phyloP scores from a whole-genome alignment of 2,888 invertebrate species.

The Nasonia oneida region DNA sequence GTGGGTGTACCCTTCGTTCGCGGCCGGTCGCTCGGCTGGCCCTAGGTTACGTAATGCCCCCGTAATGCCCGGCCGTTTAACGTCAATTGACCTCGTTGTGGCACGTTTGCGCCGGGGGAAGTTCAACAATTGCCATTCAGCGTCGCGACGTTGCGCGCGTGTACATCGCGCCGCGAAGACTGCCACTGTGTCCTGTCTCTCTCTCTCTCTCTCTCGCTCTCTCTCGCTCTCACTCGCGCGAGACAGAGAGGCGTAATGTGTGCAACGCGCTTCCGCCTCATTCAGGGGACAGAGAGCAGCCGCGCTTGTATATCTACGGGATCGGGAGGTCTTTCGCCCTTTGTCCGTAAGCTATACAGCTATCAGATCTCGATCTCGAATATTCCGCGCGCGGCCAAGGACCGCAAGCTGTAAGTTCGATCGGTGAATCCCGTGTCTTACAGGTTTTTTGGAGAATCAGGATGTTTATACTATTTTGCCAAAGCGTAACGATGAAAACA shows the following conservation, averaged over 20 bases:
- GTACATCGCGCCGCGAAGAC: slow-evolving; percentile 8
- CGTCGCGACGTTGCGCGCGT: slow-evolving; percentile 64
- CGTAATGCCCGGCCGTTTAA: slow-evolving; percentile 77
- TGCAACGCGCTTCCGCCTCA: slow-evolving; percentile 66
- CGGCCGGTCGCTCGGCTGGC: slow-evolving; percentile 69
- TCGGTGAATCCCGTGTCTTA: no score
- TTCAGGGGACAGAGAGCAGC: slow-evolving; percentile 42
- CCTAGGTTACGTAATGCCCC: slow-evolving; percentile 77
- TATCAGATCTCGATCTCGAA: background rate
- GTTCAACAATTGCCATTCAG: slow-evolving; percentile 79
- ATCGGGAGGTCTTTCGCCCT: background rate
- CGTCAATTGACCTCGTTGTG: slow-evolving; percentile 79
- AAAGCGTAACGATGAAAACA: no score
- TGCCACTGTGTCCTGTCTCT: background rate
- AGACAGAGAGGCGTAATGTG: slow-evolving; percentile 60
- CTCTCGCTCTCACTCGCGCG: background rate
- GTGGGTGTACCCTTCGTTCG: slow-evolving; percentile 75
- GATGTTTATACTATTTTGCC: no score
- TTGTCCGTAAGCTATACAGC: slow-evolving; percentile 2
- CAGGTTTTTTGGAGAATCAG: no score
- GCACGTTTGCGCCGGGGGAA: slow-evolving; percentile 77
- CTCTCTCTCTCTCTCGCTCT: no score
- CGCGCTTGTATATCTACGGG: background rate
- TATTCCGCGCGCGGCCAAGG: background rate
- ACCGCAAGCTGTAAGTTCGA: background rate